phyloP scores from a whole-genome alignment of 2,113 vertebrate genomes.

The Pampusana beccarii region DNA sequence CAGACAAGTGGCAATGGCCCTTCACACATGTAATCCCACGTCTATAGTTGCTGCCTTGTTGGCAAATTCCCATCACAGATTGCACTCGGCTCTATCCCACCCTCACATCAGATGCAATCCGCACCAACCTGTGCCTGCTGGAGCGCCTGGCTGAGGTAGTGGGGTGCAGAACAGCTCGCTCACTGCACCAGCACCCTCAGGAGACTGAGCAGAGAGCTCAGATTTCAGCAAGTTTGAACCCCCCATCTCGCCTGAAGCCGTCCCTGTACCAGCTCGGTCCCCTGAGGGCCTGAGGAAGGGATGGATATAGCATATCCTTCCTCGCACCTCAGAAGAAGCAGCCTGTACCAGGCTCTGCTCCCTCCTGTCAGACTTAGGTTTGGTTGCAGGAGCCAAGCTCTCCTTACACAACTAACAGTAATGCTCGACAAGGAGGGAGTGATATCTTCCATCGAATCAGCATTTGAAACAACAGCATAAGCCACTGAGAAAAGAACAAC shows the following conservation, averaged over 20 bases:
- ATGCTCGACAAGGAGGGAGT: fast-evolving
- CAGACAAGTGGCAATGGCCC: not conserved
- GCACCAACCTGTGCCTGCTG: slow-evolving; percentile 15
- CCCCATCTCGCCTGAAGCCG: not conserved
- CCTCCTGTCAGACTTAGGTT: not conserved
- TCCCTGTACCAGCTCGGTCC: not conserved
- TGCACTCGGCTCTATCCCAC: slow-evolving; percentile 21
- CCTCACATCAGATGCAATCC: slow-evolving; percentile 51
- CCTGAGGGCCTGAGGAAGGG: not conserved
- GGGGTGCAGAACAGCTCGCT: not conserved
- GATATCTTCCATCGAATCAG: not conserved
- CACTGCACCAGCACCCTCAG: not conserved
- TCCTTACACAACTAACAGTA: not conserved
- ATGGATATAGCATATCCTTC: not conserved
- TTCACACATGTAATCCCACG: not conserved
- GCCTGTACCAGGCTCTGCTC: not conserved
- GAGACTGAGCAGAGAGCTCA: not conserved
- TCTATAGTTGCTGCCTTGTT: slow-evolving; percentile 32
- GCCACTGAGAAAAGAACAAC: not conserved
- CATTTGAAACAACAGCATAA: not conserved
- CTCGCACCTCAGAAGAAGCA: not conserved
- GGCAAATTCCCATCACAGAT: slow-evolving; percentile 31
- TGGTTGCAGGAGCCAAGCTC: not conserved
- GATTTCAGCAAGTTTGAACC: not conserved
- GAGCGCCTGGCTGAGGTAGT: not conserved